phyloP scores from a whole-genome alignment of 2,888 invertebrate species.

The Microplitis manilae region DNA sequence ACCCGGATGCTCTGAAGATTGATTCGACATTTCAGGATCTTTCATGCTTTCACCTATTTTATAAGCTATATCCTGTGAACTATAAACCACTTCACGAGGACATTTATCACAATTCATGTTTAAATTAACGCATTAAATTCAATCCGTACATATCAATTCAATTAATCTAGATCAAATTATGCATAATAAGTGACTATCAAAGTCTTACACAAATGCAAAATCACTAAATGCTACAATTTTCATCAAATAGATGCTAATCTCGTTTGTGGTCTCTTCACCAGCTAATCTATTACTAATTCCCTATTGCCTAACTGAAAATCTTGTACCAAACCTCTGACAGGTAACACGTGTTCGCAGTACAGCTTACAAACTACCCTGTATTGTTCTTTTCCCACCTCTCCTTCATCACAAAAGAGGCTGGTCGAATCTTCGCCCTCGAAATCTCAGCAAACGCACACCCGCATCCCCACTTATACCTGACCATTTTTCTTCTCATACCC shows the following conservation, averaged over 20 bases:
- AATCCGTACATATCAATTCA: no score
- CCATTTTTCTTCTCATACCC: background rate
- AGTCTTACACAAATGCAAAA: no score
- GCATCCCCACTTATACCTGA: background rate
- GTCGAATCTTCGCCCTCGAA: conserved; percentile 17
- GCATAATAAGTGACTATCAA: no score
- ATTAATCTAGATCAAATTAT: no score
- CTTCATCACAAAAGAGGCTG: background rate
- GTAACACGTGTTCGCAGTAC: conserved; percentile 66
- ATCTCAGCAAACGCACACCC: background rate
- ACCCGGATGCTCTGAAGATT: conserved; percentile 41
- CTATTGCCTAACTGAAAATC: conserved; percentile 19
- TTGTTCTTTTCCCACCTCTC: conserved; percentile 43
- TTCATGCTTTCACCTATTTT: conserved; percentile 36
- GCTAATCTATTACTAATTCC: conserved; percentile 52
- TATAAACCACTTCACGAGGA: background rate
- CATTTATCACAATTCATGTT: conserved; percentile 41
- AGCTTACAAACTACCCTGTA: conserved; percentile 60
- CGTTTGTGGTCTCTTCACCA: conserved; percentile 34
- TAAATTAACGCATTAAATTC: conserved; percentile 40
- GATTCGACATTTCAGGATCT: conserved; percentile 40
- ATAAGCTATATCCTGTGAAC: conserved; percentile 27
- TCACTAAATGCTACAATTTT: no score
- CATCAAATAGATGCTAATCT: background rate
- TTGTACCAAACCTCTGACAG: conserved; percentile 58